Conservation (phyloP, 2,113 vertebrate species). For the Porphyrio hochstetteri region DNA sequence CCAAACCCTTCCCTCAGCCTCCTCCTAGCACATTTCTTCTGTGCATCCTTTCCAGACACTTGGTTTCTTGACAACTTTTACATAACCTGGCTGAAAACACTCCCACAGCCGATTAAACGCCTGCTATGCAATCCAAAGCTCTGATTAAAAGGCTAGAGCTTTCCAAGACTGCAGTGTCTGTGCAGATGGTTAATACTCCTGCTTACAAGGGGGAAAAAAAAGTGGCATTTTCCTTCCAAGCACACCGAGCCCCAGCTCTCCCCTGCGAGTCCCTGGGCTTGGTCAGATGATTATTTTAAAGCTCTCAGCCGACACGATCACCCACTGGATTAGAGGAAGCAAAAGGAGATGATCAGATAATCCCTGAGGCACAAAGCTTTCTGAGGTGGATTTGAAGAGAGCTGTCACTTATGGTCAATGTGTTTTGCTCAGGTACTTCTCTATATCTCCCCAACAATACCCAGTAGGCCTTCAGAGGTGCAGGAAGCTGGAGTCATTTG, state of each 20-base stretch:
- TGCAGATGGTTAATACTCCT: background rate
- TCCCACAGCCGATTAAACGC: background rate
- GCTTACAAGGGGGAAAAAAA: background rate
- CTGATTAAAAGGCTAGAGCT: constrained; percentile 20
- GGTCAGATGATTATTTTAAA: constrained; percentile 38
- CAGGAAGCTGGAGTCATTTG: background rate
- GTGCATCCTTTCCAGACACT: background rate
- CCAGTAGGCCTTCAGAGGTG: background rate
- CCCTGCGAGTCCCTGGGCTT: constrained; percentile 22
- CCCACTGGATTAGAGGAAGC: constrained; percentile 27
- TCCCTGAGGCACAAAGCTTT: background rate
- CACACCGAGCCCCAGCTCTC: background rate
- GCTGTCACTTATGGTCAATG: background rate
- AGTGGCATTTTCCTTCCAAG: constrained; percentile 25
- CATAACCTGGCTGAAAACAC: constrained; percentile 35
- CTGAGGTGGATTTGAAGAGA: background rate
- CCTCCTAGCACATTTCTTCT: background rate
- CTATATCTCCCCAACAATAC: background rate
- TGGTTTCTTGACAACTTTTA: constrained; percentile 38
- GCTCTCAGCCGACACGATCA: constrained; percentile 9
- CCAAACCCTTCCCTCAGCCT: background rate
- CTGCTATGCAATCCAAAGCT: constrained; percentile 8
- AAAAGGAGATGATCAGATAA: constrained; percentile 36
- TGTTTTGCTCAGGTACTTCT: background rate
- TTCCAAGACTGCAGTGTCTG: background rate